Percentiles rank a stretch among this genome's conserved stretches.
phyloP scores from a whole-genome alignment of 2,888 invertebrate genomes.

The Mactromeris polynyma region DNA sequence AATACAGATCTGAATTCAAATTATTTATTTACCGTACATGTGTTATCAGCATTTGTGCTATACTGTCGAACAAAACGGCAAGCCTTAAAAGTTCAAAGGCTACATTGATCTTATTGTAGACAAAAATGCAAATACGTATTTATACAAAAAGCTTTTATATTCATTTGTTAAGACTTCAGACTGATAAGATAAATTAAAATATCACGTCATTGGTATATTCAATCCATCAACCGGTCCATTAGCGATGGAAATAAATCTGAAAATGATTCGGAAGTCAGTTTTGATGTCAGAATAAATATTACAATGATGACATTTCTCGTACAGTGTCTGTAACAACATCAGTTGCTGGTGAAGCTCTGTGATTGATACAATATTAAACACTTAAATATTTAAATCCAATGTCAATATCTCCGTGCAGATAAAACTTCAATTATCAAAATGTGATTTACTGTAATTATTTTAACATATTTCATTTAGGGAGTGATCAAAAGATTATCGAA shows the following conservation, averaged over 20 bases:
- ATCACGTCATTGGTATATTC: not conserved
- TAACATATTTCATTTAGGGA: not conserved
- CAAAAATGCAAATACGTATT: not conserved
- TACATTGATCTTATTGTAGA: not conserved
- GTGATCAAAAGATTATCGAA: not conserved
- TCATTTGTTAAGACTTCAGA: not conserved
- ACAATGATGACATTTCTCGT: not conserved
- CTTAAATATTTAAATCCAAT: not conserved
- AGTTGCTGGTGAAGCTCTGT: not conserved
- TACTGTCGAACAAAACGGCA: not conserved
- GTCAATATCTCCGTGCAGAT: not conserved
- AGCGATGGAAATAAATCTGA: not conserved
- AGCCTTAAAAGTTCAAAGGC: not conserved
- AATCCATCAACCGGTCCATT: not conserved
- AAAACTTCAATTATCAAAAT: not conserved
- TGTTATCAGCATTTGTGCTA: not conserved
- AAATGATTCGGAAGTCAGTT: conserved; percentile 23
- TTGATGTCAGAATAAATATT: conserved; percentile 38
- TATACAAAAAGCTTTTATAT: not conserved
- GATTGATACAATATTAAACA: conserved; percentile 3
- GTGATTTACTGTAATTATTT: not conserved
- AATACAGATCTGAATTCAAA: not conserved
- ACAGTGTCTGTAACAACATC: not conserved
- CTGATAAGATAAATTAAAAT: not conserved
- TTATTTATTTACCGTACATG: not conserved